Conservation (phyloP, 2,113 vertebrate species). For the Sebastes schlegelii region DNA sequence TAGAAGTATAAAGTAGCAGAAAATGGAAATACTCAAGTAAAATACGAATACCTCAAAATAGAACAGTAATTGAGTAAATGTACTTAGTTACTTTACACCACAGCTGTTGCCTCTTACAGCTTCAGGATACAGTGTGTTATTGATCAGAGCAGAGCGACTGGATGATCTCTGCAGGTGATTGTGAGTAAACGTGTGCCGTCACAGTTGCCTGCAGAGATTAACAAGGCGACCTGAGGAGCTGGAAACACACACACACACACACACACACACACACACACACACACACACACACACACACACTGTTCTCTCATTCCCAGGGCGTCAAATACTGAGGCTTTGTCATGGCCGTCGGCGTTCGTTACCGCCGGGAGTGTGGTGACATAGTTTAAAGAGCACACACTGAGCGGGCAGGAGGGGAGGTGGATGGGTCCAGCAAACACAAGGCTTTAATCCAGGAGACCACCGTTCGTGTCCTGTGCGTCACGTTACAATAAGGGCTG, state of each 20-base stretch:
- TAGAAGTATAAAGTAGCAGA: neutral
- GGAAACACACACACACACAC: conserved; percentile 9
- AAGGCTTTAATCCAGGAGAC: no score
- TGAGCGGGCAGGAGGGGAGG: no score
- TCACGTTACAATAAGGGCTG: no score
- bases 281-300: neutral
- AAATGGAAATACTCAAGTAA: neutral
- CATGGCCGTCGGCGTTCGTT: no score
- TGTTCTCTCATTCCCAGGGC: no score
- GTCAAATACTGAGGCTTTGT: no score
- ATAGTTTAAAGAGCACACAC: no score
- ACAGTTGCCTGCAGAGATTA: conserved; percentile 98
- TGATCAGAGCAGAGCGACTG: conserved; percentile 80
- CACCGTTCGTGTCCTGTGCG: no score
- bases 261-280: conserved; percentile 7
- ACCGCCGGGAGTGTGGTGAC: no score
- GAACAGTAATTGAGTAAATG: neutral
- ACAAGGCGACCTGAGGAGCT: conserved; percentile 82
- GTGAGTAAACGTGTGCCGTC: conserved; percentile 86
- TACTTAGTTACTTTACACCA: neutral
- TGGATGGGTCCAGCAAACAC: no score
- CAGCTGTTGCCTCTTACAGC: neutral
- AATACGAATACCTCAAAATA: neutral
- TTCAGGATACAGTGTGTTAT: neutral
- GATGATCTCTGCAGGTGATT: conserved; percentile 90